Conservation (phyloP, 2,888 invertebrate genomes). For the Apocheima hispidaria region DNA sequence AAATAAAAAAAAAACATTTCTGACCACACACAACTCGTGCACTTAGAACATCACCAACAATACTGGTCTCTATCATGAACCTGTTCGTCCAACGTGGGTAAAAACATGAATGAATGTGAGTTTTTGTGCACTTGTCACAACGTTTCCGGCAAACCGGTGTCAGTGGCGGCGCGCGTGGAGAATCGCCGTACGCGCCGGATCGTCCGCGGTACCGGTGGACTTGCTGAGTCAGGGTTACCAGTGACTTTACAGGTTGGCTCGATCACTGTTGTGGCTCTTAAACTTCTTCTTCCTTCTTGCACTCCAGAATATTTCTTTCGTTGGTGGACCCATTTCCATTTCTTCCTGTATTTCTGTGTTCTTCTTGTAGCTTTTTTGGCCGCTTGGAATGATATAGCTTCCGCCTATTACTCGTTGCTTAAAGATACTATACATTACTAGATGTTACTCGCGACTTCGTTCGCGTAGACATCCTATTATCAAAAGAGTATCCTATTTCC, state of each 20-base stretch:
- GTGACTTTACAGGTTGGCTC: conserved; percentile 9
- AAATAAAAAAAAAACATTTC: background rate
- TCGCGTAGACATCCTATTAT: no score
- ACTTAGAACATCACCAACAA: conserved; percentile 32
- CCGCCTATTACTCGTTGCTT: no score
- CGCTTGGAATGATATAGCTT: no score
- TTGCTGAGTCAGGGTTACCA: conserved; percentile 45
- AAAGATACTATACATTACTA: no score
- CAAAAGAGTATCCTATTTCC: no score
- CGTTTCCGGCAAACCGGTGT: conserved; percentile 75
- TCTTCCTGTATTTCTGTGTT: no score
- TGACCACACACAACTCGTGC: conserved; percentile 16
- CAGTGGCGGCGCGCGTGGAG: conserved; percentile 71
- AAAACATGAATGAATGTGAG: conserved; percentile 81
- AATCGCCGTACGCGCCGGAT: conserved; percentile 82
- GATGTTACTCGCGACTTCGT: no score
- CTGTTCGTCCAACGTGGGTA: conserved; percentile 66
- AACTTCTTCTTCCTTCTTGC: background rate
- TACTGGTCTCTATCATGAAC: conserved; percentile 55
- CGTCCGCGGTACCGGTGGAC: conserved; percentile 49
- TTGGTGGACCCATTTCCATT: no score
- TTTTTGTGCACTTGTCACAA: conserved; percentile 84
- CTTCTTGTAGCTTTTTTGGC: no score
- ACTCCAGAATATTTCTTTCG: no score
- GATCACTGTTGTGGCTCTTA: background rate